These are phyloP conservation scores for Phenganax marumi DNA, from an alignment of 92 coral and sea anemone genomes.

Conservation along the genomic window DNA sequence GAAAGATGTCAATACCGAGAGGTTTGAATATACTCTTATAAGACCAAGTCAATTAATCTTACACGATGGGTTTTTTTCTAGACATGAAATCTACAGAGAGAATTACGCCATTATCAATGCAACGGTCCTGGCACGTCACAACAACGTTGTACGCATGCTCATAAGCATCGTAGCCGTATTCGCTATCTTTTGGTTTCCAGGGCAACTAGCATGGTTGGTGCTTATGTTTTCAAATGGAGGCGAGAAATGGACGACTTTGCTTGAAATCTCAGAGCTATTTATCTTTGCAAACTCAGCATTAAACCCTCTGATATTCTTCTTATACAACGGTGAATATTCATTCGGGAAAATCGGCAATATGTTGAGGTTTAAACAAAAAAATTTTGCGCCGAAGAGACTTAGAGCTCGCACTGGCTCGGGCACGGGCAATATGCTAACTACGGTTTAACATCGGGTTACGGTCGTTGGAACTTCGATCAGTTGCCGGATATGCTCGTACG, in stretches of 20 bases:
- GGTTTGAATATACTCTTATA: no score
- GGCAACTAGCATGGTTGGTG: slow-evolving; percentile 27
- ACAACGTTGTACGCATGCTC: slow-evolving; percentile 39
- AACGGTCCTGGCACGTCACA: slow-evolving; percentile 16
- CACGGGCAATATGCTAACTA: background rate
- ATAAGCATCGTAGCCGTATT: slow-evolving; percentile 15
- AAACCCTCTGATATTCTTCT: slow-evolving; percentile 16
- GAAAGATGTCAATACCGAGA: no score
- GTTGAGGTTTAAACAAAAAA: background rate
- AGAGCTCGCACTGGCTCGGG: background rate
- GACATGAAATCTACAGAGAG: slow-evolving; percentile 19
- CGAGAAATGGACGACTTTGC: slow-evolving; percentile 2
- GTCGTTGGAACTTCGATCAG: background rate
- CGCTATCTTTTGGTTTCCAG: slow-evolving; percentile 34
- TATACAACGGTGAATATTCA: slow-evolving; percentile 20
- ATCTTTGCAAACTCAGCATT: slow-evolving; percentile 22
- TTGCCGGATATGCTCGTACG: background rate
- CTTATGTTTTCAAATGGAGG: slow-evolving; percentile 4
- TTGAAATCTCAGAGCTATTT: background rate
- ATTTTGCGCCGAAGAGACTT: background rate
- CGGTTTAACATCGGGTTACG: slow-evolving; percentile 5
- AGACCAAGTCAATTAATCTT: background rate
- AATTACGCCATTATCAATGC: slow-evolving; percentile 28
- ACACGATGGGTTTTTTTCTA: background rate
- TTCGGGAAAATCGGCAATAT: background rate